phyloP scores from a whole-genome alignment of 2,797 vertebrate genomes.

The Amblyopsis hoosieri region DNA sequence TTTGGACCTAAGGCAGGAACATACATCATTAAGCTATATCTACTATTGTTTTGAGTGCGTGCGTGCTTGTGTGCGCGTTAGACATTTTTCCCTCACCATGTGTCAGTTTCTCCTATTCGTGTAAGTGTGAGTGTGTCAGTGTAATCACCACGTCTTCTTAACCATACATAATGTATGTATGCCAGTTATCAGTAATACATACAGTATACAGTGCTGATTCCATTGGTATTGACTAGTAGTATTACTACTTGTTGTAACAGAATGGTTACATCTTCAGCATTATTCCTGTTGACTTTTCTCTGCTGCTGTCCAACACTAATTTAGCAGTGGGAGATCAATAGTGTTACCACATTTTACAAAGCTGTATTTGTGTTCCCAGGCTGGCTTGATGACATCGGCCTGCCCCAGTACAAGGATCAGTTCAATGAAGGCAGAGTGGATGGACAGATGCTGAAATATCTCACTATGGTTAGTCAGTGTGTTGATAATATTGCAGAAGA shows the following conservation, averaged over 20 bases:
- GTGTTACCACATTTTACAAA: background rate
- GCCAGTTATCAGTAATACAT: background rate
- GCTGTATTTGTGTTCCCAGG: slow-evolving; percentile 68
- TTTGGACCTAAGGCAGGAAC: too few relatives aligned
- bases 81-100: too few relatives aligned
- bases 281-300: too few relatives aligned
- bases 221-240: background rate
- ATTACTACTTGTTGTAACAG: background rate
- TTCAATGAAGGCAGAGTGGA: slow-evolving; percentile 94
- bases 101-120: too few relatives aligned
- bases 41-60: too few relatives aligned
- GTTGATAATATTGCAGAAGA: too few relatives aligned
- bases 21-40: too few relatives aligned
- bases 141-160: too few relatives aligned
- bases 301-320: too few relatives aligned
- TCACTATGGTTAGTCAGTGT: slow-evolving; percentile 89
- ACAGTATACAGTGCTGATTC: background rate
- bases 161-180: background rate
- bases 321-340: too few relatives aligned
- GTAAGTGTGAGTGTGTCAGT: too few relatives aligned
- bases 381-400: slow-evolving; percentile 97
- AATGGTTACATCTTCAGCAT: background rate
- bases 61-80: too few relatives aligned
- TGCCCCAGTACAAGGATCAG: slow-evolving; percentile 98
- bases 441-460: slow-evolving; percentile 91